Conservation (phyloP, 2,797 vertebrate genomes). For the Diceros bicornis region DNA sequence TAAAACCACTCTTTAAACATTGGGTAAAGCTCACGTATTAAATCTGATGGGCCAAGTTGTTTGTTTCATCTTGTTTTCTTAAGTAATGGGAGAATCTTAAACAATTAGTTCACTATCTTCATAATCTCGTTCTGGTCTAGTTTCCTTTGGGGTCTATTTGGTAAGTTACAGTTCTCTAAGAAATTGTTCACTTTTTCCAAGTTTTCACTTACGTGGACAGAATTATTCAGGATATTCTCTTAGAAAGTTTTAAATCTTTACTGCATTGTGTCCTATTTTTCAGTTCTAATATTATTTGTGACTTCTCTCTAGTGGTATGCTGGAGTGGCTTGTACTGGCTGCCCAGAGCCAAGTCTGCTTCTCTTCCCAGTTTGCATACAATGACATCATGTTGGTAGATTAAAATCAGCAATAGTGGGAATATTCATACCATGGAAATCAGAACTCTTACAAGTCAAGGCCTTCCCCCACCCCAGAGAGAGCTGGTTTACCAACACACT, state of each 20-base stretch:
- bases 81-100: neutral
- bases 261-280: neutral
- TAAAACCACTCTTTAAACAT: neutral
- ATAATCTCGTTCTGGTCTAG: neutral
- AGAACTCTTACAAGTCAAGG: neutral
- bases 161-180: neutral
- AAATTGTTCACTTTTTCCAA: neutral
- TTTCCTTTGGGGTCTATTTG: neutral
- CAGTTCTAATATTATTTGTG: neutral
- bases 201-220: neutral
- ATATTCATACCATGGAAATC: neutral
- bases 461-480: neutral
- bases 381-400: neutral
- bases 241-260: neutral
- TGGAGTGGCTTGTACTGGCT: neutral
- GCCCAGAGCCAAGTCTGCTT: neutral
- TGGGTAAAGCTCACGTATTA: neutral
- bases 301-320: neutral
- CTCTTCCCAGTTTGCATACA: neutral
- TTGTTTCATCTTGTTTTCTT: constrained; percentile 5
- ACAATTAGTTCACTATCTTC: neutral
- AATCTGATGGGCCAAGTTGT: neutral
- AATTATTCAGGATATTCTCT: neutral
- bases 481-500: neutral
- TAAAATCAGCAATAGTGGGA: neutral